These are phyloP conservation scores for Drosophila quadrilineata DNA, from an alignment of 1,140 invertebrate genomes.

Conservation along the genomic window DNA sequence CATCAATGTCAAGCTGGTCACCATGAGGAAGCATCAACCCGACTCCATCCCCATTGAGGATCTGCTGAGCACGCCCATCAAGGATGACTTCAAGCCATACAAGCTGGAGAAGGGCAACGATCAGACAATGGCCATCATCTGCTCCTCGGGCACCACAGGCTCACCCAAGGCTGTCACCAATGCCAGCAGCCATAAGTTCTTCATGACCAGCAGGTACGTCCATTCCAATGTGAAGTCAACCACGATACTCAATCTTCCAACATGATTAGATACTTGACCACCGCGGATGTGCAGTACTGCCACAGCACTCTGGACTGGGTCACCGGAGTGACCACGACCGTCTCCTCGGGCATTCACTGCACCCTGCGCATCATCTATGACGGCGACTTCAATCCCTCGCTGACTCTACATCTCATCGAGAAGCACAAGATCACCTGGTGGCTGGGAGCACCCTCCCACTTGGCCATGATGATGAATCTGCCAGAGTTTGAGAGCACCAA, in stretches of 20 bases:
- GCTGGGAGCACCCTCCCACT: conserved; percentile 1
- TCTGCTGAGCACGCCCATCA: conserved; percentile 10
- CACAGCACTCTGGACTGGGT: conserved; percentile 45
- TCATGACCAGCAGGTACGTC: conserved; percentile 16
- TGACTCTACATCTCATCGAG: conserved; percentile 9
- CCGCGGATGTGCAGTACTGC: conserved; percentile 18
- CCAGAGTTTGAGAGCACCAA: conserved; percentile 10
- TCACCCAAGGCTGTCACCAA: conserved; percentile 89
- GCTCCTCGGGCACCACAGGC: conserved; percentile 88
- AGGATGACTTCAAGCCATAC: conserved; percentile 10
- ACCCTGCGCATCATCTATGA: conserved; percentile 9
- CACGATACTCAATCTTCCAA: neutral
- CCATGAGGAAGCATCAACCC: conserved; percentile 21
- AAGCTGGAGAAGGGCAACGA: conserved; percentile 33
- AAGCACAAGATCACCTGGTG: conserved; percentile 33
- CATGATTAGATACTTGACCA: conserved; percentile 23
- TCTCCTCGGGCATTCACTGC: conserved; percentile 12
- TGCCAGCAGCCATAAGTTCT: conserved; percentile 82
- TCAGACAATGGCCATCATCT: conserved; percentile 68
- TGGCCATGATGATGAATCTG: conserved; percentile 22
- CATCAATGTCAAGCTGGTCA: conserved; percentile 17
- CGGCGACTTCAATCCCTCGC: conserved; percentile 2
- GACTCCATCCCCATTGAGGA: conserved; percentile 16
- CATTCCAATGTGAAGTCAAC: too few species aligned
- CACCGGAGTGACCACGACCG: conserved; percentile 10